Base-by-base conservation (phyloP, 2,797 vertebrate species). In the Lagorchestes hirsutus region DNA sequence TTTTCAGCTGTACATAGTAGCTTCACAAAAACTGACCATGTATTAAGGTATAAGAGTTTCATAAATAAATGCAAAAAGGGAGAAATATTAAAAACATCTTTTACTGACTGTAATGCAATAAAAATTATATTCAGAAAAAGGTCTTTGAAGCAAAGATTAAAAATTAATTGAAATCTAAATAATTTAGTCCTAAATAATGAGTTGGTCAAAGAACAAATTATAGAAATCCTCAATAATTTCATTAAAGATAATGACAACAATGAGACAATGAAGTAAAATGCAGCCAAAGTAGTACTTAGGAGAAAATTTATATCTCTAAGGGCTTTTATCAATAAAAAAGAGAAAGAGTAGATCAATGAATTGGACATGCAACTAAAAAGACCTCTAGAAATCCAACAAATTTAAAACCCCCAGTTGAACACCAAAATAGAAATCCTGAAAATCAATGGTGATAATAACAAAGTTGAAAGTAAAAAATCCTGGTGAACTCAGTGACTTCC, bases 201-300 rank as follows among this genome's bases (percentile, higher is more conserved):
- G 74, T 46, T 46, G 40, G 74, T 87, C 74, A 50, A 87, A 46
- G 40, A 82, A 87, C 74, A 87, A 87, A 87, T 87, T 46, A 27
- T 87, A 50, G 74, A 87, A 87, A 87, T 87, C 40, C 9, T 87
- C 74, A 87, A 87, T 87, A 46, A 87, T 87, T 87, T 87, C 74
- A 46, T 50, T 87, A 87, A 46, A 50, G 40, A 87, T 82, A 82
- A 27, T 50, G 74, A 27, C 40, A 82, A 87, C 74, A 46, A 82
- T 46, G 22, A 87, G 74, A 50, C 74, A 87, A 50, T 13, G 46
- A 27, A 87, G 22, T 87, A 50, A 46, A 82, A 82, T 82, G 22
- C 40, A 82, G 40, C 40, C 40, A 82, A 82, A 27, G n/a, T 40
- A 82, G 22, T 46, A 82, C 40, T 87, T 27, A 46, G 74, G 22